A percentile compares a stretch with the other conserved stretches of the same genome.
Conservation (phyloP, 2,797 vertebrate species). For the Bucorvus abyssinicus region DNA sequence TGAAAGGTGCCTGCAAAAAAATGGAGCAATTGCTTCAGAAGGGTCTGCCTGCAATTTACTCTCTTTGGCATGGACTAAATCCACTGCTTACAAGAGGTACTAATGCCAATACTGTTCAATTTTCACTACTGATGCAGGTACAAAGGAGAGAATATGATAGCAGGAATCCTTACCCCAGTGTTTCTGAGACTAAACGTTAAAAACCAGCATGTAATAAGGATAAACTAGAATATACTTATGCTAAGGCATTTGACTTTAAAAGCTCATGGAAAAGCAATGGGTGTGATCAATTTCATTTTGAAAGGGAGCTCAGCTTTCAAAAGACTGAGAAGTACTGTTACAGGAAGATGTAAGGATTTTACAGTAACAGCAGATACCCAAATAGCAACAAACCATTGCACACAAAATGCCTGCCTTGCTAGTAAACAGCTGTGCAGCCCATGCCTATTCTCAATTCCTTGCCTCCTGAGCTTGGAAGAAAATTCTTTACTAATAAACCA, state of each 20-base stretch:
- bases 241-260: background rate
- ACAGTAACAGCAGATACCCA: background rate
- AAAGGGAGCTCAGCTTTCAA: conserved; percentile 27
- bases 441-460: background rate
- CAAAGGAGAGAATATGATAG: background rate
- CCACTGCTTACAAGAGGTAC: background rate
- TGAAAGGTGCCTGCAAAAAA: background rate
- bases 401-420: background rate
- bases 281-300: background rate
- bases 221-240: background rate
- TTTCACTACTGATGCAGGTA: background rate
- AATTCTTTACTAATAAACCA: background rate
- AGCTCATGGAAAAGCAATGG: background rate
- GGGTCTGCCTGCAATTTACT: background rate
- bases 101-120: background rate
- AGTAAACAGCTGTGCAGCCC: background rate
- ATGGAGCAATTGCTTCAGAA: background rate
- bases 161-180: background rate
- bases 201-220: background rate
- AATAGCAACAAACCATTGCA: background rate
- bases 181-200: background rate
- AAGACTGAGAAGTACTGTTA: background rate
- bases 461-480: background rate
- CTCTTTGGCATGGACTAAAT: background rate
- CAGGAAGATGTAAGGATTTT: conserved; percentile 31